Evolutionary conservation across 2,797 vertebrate genomes (phyloP), one percentile per base, ranked within the genome.

Genomic region (Euthynnus affinis): DNA sequence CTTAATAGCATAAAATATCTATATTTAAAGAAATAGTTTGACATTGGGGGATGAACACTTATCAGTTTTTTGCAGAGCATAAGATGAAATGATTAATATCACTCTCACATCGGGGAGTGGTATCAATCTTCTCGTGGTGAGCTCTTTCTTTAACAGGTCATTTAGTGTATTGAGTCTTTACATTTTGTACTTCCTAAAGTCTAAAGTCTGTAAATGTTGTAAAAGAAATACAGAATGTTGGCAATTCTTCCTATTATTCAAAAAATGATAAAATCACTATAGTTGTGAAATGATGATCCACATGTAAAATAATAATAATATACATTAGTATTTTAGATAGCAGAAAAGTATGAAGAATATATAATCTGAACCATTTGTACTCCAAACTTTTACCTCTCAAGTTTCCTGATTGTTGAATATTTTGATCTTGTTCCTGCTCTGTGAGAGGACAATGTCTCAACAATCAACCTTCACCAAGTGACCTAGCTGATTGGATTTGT

Each of bases 381-480:
- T 55, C 32, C 5, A 46, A 56, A 37, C 61, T 70, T 77, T 71
- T n/a, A 60, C 70, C 46, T 34, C 59, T 69, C 15, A 58, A 17
- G 42, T 66, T 51, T 84, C 78, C 65, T 82, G 79, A 74, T 48
- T 61, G 58, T 74, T 5, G 12, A 69, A 67, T 23, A 3, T 53
- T 40, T 57, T 53, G 18, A 5, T 73, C 9, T 0, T 58, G 75
- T 81, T 73, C 56, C 74, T 68, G 68, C 34, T 64, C 72, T 66
- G 57, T 32, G 61, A 76, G 68, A 52, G 56, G 23, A 63, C 34
- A 1, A 48, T 40, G 42, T 48, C 75, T 62, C 56, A 60, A 72
- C 67, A 78, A 69, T 67, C 76, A 82, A 65, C 76, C 56, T 75
- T 87, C 79, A 76, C 76, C 65, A 72, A 76, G 64, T 87, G 71